Percentiles rank a stretch among this genome's conserved stretches.
phyloP scores from a whole-genome alignment of 1,140 invertebrate genomes.

The Archivesica marissinica region DNA sequence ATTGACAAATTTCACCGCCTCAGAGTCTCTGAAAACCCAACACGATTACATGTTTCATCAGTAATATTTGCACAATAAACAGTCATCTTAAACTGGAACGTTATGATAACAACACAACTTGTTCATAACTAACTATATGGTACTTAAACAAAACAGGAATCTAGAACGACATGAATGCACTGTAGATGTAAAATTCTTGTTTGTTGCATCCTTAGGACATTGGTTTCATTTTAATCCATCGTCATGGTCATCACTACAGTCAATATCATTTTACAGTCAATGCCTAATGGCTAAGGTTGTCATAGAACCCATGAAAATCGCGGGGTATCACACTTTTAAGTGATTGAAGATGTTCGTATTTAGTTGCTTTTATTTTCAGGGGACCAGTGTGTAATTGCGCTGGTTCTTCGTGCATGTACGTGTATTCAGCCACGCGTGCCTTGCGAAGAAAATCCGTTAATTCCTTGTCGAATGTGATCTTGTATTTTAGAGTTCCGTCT shows the following conservation, averaged over 20 bases:
- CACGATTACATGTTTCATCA: background rate
- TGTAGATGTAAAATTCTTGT: no score
- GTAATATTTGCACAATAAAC: background rate
- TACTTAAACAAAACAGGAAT: background rate
- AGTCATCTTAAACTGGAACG: background rate
- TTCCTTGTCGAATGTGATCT: background rate
- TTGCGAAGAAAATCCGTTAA: background rate
- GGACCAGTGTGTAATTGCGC: background rate
- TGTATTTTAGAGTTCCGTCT: background rate
- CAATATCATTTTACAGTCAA: background rate
- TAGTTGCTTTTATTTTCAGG: constrained; percentile 5
- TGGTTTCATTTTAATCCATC: background rate
- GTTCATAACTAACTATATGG: background rate
- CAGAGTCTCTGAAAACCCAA: background rate
- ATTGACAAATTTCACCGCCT: background rate
- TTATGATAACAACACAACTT: background rate
- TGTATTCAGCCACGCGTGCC: background rate
- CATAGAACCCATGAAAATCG: constrained; percentile 30
- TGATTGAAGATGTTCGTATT: constrained; percentile 41
- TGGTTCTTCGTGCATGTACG: background rate
- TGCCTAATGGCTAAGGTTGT: constrained; percentile 18
- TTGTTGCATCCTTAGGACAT: no score
- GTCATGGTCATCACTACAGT: background rate
- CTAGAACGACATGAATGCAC: constrained; percentile 4
- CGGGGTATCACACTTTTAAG: constrained; percentile 36